phyloP scores from a whole-genome alignment of 2,888 invertebrate genomes.

The Acrocera orbiculus region DNA sequence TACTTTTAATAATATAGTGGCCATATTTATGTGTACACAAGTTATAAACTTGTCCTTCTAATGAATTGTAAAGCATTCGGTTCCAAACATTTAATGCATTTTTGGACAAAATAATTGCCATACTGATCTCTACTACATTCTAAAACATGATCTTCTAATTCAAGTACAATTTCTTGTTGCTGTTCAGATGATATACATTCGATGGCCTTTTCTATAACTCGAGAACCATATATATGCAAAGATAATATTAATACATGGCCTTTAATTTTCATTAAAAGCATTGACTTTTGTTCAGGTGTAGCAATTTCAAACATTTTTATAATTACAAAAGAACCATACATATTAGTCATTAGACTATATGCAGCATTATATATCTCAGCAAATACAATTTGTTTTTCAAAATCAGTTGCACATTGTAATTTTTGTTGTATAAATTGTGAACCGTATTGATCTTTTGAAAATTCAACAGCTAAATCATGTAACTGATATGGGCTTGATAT shows the following conservation, averaged over 20 bases:
- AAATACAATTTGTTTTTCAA: constrained; percentile 96
- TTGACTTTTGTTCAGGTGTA: constrained; percentile 92
- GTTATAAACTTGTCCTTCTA: constrained; percentile 71
- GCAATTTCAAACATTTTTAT: constrained; percentile 99
- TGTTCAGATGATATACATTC: constrained; percentile 92
- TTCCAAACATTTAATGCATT: constrained; percentile 98
- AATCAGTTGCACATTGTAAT: constrained; percentile 84
- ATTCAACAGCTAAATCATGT: constrained; percentile 91
- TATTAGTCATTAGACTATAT: constrained; percentile 97
- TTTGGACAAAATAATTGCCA: constrained; percentile 99
- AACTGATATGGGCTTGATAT: constrained; percentile 74
- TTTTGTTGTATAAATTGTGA: constrained; percentile 99
- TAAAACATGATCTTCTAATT: constrained; percentile 92
- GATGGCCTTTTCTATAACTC: constrained; percentile 97
- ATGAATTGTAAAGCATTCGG: constrained; percentile 90
- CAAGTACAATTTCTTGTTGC: constrained; percentile 93
- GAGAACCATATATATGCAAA: constrained; percentile 98
- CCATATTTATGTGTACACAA: constrained; percentile 98
- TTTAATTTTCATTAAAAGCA: constrained; percentile 65
- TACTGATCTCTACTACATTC: constrained; percentile 99
- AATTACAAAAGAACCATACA: constrained; percentile 97
- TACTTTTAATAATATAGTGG: constrained; percentile 97
- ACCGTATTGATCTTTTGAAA: constrained; percentile 94
- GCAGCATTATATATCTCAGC: constrained; percentile 91
- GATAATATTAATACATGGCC: constrained; percentile 92